Conservation (phyloP, 2,888 invertebrate species). For the Pyrrhia umbra region DNA sequence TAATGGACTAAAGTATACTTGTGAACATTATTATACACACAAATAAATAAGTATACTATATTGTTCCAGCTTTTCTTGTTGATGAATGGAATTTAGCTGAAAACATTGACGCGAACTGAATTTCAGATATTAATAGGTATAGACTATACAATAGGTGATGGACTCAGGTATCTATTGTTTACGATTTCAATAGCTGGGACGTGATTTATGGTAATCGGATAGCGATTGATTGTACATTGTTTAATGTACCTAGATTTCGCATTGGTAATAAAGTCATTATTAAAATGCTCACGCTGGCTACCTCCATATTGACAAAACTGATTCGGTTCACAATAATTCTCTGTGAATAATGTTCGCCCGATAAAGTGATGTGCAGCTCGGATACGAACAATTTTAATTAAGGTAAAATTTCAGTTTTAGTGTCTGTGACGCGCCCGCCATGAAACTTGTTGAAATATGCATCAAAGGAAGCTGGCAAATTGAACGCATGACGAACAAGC, state of each 20-base stretch:
- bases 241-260: conserved; percentile 34
- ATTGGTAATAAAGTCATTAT: conserved; percentile 37
- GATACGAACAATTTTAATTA: conserved; percentile 72
- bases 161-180: conserved; percentile 46
- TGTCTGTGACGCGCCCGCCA: conserved; percentile 57
- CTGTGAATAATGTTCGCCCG: conserved; percentile 49
- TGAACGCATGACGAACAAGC: conserved; percentile 72
- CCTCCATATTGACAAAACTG: conserved; percentile 30
- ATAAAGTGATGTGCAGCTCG: conserved; percentile 57
- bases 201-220: conserved; percentile 58
- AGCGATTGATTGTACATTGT: conserved; percentile 56
- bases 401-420: conserved; percentile 67
- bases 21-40: conserved; percentile 56
- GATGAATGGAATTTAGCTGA: conserved; percentile 14
- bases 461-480: conserved; percentile 77
- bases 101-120: not conserved
- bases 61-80: conserved; percentile 33
- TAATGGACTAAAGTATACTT: conserved; percentile 75
- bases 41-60: conserved; percentile 41
- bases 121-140: conserved; percentile 7
- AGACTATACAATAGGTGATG: conserved; percentile 12
- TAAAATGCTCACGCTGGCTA: conserved; percentile 30
- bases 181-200: conserved; percentile 43
- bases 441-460: conserved; percentile 78
- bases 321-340: conserved; percentile 47